phyloP scores from a whole-genome alignment of 2,797 vertebrate species.

The Urophycis tenuis region DNA sequence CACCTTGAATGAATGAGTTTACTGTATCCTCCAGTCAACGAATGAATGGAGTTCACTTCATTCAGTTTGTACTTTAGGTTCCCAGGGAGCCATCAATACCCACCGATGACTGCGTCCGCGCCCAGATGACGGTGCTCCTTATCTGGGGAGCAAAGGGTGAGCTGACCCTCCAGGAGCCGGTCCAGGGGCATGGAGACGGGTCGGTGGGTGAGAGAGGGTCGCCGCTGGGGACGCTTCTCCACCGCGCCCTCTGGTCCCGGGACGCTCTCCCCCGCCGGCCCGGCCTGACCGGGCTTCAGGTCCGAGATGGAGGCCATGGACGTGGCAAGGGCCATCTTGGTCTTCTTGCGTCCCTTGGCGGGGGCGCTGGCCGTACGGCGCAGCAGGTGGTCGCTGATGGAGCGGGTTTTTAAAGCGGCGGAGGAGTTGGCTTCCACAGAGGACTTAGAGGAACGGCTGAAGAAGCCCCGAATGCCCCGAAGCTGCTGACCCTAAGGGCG shows the following conservation, averaged over 20 bases:
- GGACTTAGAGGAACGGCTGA: slow-evolving; percentile 80
- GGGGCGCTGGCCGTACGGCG: slow-evolving; percentile 93
- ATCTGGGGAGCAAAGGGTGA: slow-evolving; percentile 69
- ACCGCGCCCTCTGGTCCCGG: slow-evolving; percentile 37
- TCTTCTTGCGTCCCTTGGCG: slow-evolving; percentile 92
- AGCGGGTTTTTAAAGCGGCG: slow-evolving; percentile 76
- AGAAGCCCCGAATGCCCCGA: slow-evolving; percentile 88
- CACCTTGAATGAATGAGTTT: slow-evolving; percentile 9
- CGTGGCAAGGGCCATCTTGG: slow-evolving; percentile 83
- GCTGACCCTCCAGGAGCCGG: slow-evolving; percentile 75
- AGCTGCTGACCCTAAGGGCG: slow-evolving; percentile 82
- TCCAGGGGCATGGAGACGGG: slow-evolving; percentile 91
- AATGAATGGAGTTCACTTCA: background rate
- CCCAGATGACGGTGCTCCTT: slow-evolving; percentile 59
- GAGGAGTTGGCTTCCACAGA: slow-evolving; percentile 70
- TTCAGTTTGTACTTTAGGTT: background rate
- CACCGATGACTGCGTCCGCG: slow-evolving; percentile 74
- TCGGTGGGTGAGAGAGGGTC: slow-evolving; percentile 71
- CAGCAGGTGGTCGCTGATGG: slow-evolving; percentile 85
- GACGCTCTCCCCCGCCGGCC: slow-evolving; percentile 47
- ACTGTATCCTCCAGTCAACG: background rate
- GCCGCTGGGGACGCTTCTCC: slow-evolving; percentile 65
- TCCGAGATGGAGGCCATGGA: slow-evolving; percentile 61
- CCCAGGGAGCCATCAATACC: slow-evolving; percentile 47
- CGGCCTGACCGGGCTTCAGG: slow-evolving; percentile 46